Evolutionary conservation across 1,140 invertebrate genomes (phyloP).

Genomic region (Atopsyche davidsoni): DNA sequence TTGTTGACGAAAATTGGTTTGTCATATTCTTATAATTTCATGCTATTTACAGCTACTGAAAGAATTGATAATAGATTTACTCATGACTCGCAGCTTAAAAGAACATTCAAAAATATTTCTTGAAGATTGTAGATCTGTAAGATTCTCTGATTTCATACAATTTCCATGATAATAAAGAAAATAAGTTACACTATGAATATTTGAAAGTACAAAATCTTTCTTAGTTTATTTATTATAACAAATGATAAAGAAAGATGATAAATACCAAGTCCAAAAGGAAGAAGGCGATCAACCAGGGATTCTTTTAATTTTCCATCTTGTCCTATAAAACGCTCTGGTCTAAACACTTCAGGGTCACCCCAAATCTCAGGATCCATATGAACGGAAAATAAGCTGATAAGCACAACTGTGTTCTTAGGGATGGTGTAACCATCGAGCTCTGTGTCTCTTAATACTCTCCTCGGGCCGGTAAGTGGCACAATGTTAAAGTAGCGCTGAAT

Average conservation of each 20-base stretch:
- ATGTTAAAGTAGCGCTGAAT: conserved; percentile 57
- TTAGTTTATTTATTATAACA: conserved; percentile 10
- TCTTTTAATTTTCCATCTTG: conserved; percentile 43
- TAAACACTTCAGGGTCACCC: conserved; percentile 61
- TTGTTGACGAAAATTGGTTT: too few relatives aligned
- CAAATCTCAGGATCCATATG: conserved; percentile 57
- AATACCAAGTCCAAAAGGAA: conserved; percentile 64
- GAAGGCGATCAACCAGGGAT: conserved; percentile 47
- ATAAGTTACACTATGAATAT: conserved; percentile 1
- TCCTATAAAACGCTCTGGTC: conserved; percentile 60
- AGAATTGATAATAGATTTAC: too few relatives aligned
- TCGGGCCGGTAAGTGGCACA: conserved; percentile 61
- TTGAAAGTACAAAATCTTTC: too few relatives aligned
- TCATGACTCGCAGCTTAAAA: too few relatives aligned
- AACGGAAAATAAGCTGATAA: conserved; percentile 61
- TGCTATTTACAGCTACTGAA: too few relatives aligned
- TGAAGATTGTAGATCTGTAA: too few relatives aligned
- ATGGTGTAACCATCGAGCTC: conserved; percentile 58
- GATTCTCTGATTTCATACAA: too few relatives aligned
- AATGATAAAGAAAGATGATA: neutral
- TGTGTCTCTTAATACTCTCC: conserved; percentile 55
- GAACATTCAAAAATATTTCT: too few relatives aligned
- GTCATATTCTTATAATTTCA: too few relatives aligned
- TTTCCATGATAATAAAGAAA: too few relatives aligned
- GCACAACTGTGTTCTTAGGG: conserved; percentile 58